Percentiles rank a stretch among this genome's conserved stretches.
Conservation (phyloP, 2,888 invertebrate species). For the Acronicta aceris region DNA sequence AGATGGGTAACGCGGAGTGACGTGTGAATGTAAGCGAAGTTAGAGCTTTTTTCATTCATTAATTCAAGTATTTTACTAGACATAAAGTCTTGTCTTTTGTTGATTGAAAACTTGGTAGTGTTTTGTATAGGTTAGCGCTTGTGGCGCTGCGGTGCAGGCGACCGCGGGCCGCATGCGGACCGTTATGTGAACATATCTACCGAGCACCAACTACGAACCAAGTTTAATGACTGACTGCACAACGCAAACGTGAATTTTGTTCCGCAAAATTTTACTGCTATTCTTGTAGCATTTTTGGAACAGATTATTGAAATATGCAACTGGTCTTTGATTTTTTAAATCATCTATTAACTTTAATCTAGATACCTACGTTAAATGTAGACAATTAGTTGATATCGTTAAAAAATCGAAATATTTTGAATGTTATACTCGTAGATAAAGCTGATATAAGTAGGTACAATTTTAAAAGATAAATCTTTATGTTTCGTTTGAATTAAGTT, state of each 20-base stretch:
- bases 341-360: neutral
- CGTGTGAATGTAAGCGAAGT: conserved; percentile 51
- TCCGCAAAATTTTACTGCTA: conserved; percentile 41
- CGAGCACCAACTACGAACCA: conserved; percentile 48
- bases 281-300: conserved; percentile 20
- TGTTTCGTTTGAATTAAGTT: no score
- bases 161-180: conserved; percentile 53
- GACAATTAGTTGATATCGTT: no score
- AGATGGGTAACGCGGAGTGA: conserved; percentile 58
- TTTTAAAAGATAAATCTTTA: no score
- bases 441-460: conserved; percentile 9
- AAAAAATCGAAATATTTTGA: neutral
- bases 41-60: conserved; percentile 52
- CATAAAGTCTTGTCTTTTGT: no score
- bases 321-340: neutral
- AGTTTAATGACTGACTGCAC: conserved; percentile 73
- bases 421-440: conserved; percentile 6
- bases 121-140: conserved; percentile 39
- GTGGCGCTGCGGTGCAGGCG: conserved; percentile 40
- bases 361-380: neutral
- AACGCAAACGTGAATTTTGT: conserved; percentile 63
- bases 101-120: conserved; percentile 38
- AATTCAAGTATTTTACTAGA: conserved; percentile 27
- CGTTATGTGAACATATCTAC: conserved; percentile 69
- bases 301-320: neutral